Evolutionary conservation across 1,140 invertebrate genomes (phyloP).

Genomic region (Aricia agestis): DNA sequence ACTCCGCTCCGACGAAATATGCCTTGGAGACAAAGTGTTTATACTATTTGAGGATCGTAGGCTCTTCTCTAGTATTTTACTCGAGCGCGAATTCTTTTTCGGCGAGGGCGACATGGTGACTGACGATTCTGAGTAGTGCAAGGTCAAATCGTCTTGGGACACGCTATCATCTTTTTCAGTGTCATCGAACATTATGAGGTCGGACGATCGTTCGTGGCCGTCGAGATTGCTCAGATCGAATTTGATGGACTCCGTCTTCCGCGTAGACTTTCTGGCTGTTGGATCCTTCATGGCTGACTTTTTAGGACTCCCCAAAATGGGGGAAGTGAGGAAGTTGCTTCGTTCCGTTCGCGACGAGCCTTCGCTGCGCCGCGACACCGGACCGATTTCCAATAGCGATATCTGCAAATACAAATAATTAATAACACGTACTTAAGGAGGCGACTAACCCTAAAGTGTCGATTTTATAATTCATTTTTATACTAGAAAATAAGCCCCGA

Average conservation of each 20-base stretch:
- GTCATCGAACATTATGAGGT: conserved; percentile 35
- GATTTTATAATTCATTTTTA: no score
- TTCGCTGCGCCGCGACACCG: not conserved
- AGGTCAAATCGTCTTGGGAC: conserved; percentile 30
- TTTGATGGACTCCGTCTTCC: conserved; percentile 61
- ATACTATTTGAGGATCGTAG: conserved; percentile 29
- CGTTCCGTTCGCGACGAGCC: conserved; percentile 23
- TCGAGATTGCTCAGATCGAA: conserved; percentile 61
- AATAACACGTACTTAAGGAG: no score
- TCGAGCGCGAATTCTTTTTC: conserved; percentile 37
- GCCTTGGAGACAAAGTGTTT: not conserved
- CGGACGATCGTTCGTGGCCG: conserved; percentile 24
- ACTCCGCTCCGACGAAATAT: not conserved
- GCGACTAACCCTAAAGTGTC: no score
- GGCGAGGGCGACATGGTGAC: conserved; percentile 35
- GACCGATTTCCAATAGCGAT: conserved; percentile 6
- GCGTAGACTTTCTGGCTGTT: conserved; percentile 28
- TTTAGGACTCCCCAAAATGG: conserved; percentile 35
- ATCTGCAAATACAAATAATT: not conserved
- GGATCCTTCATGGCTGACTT: conserved; percentile 59
- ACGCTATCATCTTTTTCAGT: conserved; percentile 22
- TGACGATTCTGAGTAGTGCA: conserved; percentile 44
- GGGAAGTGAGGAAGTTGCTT: conserved; percentile 28
- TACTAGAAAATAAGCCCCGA: no score
- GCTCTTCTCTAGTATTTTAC: conserved; percentile 43